Percentiles rank a stretch among this genome's conserved stretches.
Conservation (phyloP, 2,888 invertebrate genomes). For the Ophion costatus region DNA sequence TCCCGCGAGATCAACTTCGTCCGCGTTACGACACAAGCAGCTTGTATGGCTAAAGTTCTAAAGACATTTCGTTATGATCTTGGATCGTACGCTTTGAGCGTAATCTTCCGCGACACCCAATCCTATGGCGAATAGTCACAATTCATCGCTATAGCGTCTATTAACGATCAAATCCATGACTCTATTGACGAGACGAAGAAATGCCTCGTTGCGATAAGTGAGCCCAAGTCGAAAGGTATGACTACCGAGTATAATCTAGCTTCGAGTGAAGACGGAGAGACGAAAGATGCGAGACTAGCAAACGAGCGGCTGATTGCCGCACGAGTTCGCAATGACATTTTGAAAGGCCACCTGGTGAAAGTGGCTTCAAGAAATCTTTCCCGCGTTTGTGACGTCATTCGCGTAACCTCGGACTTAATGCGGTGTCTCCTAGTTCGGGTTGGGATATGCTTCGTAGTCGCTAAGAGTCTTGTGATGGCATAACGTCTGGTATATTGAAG, state of each 20-base stretch:
- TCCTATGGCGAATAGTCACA: conserved; percentile 33
- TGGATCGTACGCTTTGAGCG: not conserved
- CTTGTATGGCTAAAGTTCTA: conserved; percentile 27
- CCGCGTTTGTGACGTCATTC: conserved; percentile 68
- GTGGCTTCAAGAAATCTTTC: conserved; percentile 68
- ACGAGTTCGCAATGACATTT: conserved; percentile 77
- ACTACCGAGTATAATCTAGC: not conserved
- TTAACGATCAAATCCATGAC: conserved; percentile 23
- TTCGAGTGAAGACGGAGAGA: conserved; percentile 11
- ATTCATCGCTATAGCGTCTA: conserved; percentile 29
- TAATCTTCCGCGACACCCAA: conserved; percentile 28
- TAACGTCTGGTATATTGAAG: conserved; percentile 1
- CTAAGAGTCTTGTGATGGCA: conserved; percentile 13
- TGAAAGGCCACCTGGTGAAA: conserved; percentile 81
- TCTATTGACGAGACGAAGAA: conserved; percentile 57
- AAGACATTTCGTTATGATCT: conserved; percentile 22
- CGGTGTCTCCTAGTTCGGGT: conserved; percentile 47
- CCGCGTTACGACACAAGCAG: conserved; percentile 44
- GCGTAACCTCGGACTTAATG: conserved; percentile 71
- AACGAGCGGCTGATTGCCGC: conserved; percentile 49
- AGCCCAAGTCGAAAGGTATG: conserved; percentile 35
- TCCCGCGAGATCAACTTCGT: not conserved
- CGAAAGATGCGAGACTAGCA: conserved; percentile 1
- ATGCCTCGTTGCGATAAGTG: conserved; percentile 57
- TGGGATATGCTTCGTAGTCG: conserved; percentile 38